Evolutionary conservation across 2,888 invertebrate species (phyloP).

Genomic region (Drosophila multiciliata): DNA sequence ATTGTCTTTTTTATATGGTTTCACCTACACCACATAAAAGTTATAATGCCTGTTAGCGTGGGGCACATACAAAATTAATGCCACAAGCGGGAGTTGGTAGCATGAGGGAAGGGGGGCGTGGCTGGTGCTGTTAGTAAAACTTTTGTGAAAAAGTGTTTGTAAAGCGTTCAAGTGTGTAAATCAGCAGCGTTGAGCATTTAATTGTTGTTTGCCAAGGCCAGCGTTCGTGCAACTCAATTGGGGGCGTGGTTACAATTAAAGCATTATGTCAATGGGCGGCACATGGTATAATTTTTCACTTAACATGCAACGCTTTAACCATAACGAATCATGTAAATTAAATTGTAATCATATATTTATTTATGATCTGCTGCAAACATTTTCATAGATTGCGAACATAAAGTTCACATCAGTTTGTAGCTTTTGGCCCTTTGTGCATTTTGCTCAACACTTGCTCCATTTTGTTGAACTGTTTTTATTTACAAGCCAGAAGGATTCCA

Average conservation of each 20-base stretch:
- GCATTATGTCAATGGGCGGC: conserved; percentile 40
- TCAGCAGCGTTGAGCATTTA: conserved; percentile 68
- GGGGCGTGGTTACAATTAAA: conserved; percentile 59
- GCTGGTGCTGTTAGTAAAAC: conserved; percentile 46
- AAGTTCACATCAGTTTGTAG: conserved; percentile 16
- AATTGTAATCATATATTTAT: neutral
- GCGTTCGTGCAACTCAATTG: conserved; percentile 15
- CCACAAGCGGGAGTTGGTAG: neutral
- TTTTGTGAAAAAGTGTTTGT: conserved; percentile 62
- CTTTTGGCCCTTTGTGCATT: conserved; percentile 12
- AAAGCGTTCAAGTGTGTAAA: conserved; percentile 63
- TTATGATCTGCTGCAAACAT: neutral
- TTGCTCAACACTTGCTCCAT: conserved; percentile 18
- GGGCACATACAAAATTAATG: conserved; percentile 38
- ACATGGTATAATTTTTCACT: neutral
- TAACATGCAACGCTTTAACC: neutral
- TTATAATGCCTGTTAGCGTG: conserved; percentile 8
- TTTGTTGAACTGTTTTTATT: conserved; percentile 51
- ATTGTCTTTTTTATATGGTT: neutral
- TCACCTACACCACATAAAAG: conserved; percentile 5
- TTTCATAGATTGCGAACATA: neutral
- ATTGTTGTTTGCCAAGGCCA: conserved; percentile 71
- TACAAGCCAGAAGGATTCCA: conserved; percentile 33
- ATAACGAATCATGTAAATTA: neutral
- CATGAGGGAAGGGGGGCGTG: neutral